phyloP scores from a whole-genome alignment of 2,797 vertebrate genomes.

The Buphagus erythrorhynchus region DNA sequence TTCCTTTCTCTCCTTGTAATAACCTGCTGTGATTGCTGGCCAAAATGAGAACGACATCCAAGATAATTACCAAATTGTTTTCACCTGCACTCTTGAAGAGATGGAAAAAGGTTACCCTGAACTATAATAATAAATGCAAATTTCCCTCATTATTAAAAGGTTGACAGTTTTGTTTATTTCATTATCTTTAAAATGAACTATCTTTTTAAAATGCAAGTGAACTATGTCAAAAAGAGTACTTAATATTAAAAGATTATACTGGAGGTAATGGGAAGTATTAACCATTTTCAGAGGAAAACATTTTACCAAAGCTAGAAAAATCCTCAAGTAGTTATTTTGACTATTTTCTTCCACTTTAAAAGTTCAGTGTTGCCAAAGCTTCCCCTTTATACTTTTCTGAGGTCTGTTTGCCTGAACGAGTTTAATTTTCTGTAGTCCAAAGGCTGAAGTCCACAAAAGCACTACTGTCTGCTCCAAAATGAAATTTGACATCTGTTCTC shows the following conservation, averaged over 20 bases:
- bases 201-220: not conserved
- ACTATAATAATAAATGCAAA: not conserved
- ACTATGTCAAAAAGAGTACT: not conserved
- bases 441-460: conserved; percentile 4
- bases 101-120: not conserved
- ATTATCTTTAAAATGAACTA: not conserved
- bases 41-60: not conserved
- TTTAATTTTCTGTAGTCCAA: not conserved
- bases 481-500: not conserved
- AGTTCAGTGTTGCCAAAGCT: not conserved
- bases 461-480: not conserved
- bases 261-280: not conserved
- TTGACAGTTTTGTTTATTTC: not conserved
- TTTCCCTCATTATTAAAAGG: not conserved
- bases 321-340: not conserved
- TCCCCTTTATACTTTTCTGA: not conserved
- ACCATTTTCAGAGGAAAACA: not conserved
- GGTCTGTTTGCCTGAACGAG: not conserved
- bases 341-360: not conserved
- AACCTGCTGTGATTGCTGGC: not conserved
- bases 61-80: not conserved
- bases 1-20: not conserved
- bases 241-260: not conserved
- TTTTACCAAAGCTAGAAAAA: not conserved
- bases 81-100: not conserved